Conservation (phyloP, 2,113 vertebrate species). For the Centropristis striata region DNA sequence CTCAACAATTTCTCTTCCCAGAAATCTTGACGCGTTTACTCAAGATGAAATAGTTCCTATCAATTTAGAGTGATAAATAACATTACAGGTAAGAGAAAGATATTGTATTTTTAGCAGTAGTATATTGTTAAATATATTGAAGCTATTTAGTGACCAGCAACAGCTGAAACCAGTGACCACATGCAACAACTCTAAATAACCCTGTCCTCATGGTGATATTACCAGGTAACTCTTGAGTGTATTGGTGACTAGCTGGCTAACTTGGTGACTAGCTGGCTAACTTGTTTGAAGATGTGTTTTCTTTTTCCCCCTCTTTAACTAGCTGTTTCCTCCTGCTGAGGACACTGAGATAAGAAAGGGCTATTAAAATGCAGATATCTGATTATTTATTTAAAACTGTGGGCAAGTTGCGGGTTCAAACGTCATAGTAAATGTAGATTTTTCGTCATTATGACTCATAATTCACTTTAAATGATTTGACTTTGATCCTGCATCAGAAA, state of each 20-base stretch:
- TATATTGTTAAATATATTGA: not conserved
- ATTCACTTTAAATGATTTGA: slow-evolving; percentile 13
- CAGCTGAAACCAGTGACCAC: not conserved
- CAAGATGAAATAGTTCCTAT: too few relatives aligned
- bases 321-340: not conserved
- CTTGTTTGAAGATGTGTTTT: not conserved
- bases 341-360: not conserved
- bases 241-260: not conserved
- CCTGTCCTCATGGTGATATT: not conserved
- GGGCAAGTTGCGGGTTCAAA: not conserved
- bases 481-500: slow-evolving; percentile 28
- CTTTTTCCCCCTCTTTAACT: not conserved
- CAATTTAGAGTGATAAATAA: too few relatives aligned
- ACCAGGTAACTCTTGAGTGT: not conserved
- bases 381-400: not conserved
- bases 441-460: not conserved
- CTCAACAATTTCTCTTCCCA: too few relatives aligned
- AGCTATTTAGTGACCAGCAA: not conserved
- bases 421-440: not conserved
- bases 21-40: too few relatives aligned
- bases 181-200: not conserved
- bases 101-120: too few relatives aligned
- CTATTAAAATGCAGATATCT: not conserved
- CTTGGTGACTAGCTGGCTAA: not conserved
- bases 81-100: too few relatives aligned